A percentile compares a stretch with the other conserved stretches of the same genome.
These are phyloP conservation scores for Ischnus inquisitorius DNA, from an alignment of 2,888 invertebrate genomes.

Conservation along the genomic window DNA sequence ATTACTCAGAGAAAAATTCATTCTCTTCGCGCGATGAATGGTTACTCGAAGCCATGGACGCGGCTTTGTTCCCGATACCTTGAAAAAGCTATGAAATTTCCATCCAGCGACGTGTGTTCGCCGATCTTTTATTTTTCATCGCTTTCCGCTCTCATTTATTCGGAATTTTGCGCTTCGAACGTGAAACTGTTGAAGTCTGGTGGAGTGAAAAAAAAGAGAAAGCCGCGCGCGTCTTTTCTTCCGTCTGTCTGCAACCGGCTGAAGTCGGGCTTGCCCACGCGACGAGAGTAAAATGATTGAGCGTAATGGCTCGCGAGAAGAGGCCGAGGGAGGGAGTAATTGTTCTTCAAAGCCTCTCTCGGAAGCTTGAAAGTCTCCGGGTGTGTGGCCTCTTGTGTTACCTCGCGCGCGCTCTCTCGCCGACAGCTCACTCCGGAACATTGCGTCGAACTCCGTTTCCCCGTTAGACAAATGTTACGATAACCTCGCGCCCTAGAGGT, in stretches of 20 bases:
- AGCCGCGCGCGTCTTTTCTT: not conserved
- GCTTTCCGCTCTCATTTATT: not conserved
- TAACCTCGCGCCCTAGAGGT: conserved; percentile 33
- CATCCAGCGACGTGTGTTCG: not conserved
- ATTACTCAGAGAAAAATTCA: not conserved
- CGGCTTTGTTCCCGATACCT: not conserved
- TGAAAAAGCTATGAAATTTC: not conserved
- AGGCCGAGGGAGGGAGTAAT: not conserved
- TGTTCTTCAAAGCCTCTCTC: conserved; percentile 19
- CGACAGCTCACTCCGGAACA: conserved; percentile 10
- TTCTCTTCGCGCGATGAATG: not conserved
- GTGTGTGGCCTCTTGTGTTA: conserved; percentile 3
- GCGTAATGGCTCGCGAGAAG: not conserved
- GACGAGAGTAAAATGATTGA: not conserved
- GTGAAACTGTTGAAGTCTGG: not conserved
- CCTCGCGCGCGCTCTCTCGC: not conserved
- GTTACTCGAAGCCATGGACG: not conserved
- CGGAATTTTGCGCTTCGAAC: not conserved
- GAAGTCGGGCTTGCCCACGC: not conserved
- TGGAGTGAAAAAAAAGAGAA: not conserved
- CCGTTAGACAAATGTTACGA: conserved; percentile 51
- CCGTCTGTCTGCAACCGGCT: not conserved
- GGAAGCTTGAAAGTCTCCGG: conserved; percentile 4
- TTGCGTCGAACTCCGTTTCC: not conserved
- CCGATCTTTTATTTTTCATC: conserved; percentile 2